phyloP scores from a whole-genome alignment of 2,113 vertebrate species.

The Trichechus manatus region DNA sequence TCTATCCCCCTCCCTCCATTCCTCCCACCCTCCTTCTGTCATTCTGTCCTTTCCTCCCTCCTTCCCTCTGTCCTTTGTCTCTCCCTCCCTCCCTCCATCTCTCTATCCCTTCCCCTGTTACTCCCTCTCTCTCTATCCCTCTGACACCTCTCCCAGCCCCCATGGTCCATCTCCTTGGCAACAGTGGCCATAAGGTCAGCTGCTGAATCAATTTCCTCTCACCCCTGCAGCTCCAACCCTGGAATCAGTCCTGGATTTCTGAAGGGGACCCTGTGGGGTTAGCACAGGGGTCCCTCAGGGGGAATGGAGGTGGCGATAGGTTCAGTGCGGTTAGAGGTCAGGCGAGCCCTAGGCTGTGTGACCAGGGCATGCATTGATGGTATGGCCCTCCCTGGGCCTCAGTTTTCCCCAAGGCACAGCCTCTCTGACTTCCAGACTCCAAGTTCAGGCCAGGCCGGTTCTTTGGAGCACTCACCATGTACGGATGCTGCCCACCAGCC shows the following conservation, averaged over 20 bases:
- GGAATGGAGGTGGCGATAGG: fast-evolving
- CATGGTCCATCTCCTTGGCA: slow-evolving; percentile 61
- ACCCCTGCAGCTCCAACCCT: neutral
- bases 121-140: neutral
- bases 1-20: too few relatives aligned
- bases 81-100: neutral
- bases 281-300: neutral
- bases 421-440: fast-evolving
- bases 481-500: too few relatives aligned
- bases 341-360: neutral
- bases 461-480: neutral
- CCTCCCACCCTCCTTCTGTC: neutral
- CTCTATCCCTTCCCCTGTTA: neutral
- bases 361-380: too few relatives aligned
- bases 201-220: slow-evolving; percentile 15
- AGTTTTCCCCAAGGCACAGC: neutral
- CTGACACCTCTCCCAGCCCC: neutral
- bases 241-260: neutral
- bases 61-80: too few relatives aligned
- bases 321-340: slow-evolving; percentile 19
- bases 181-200: slow-evolving; percentile 13
- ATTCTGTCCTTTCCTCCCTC: neutral
- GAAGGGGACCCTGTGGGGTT: neutral
- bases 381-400: neutral
- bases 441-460: neutral